Conservation (phyloP, 2,888 invertebrate species). For the Chironomus tentans region DNA sequence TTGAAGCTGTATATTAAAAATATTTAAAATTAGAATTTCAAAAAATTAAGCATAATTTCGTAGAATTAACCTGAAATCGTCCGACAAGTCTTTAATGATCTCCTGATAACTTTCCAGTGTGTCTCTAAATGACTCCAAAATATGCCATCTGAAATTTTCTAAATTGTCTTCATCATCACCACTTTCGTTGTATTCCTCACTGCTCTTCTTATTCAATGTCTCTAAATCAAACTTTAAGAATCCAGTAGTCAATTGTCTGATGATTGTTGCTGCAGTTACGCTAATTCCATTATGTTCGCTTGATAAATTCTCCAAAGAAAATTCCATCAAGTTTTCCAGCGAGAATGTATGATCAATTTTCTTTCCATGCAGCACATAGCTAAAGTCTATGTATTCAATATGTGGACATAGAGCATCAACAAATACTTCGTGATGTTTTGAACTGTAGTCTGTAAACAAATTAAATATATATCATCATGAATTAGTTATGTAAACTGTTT, state of each 20-base stretch:
- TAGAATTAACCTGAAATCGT: conserved; percentile 36
- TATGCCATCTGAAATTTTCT: conserved; percentile 35
- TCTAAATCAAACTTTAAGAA: conserved; percentile 38
- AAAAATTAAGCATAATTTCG: not conserved
- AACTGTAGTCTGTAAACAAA: conserved; percentile 3
- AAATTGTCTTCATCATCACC: conserved; percentile 27
- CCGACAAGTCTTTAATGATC: conserved; percentile 35
- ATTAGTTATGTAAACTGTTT: too few relatives aligned
- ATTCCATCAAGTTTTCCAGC: conserved; percentile 36
- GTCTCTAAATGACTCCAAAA: conserved; percentile 36
- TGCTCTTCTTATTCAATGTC: conserved; percentile 33
- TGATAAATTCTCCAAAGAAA: conserved; percentile 36
- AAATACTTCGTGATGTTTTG: conserved; percentile 28
- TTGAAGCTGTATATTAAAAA: conserved; percentile 35
- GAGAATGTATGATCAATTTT: conserved; percentile 34
- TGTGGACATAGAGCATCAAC: conserved; percentile 34
- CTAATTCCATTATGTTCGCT: conserved; percentile 34
- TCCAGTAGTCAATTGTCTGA: conserved; percentile 34
- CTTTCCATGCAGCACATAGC: not conserved
- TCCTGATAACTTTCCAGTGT: conserved; percentile 35
- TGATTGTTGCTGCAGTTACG: conserved; percentile 33
- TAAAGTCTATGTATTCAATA: conserved; percentile 35
- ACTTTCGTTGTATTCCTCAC: conserved; percentile 2
- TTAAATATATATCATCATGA: not conserved
- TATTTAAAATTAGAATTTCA: not conserved